Base-by-base conservation (phyloP, 2,888 invertebrate species). In the Amiota mariae region DNA sequence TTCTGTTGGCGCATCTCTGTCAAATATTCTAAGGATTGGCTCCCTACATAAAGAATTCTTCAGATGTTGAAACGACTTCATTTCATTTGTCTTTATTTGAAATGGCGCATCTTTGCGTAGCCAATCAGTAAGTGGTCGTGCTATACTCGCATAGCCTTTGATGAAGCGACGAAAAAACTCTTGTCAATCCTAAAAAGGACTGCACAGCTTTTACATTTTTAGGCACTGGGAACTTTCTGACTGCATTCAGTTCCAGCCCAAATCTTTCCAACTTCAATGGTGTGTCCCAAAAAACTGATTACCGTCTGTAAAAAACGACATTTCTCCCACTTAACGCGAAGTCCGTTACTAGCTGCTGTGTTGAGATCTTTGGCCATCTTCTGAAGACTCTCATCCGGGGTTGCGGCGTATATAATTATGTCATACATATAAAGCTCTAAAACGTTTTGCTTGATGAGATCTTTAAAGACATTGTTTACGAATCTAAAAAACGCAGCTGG, bases 401-500 rank as follows among this genome's bases (percentile, higher is more conserved):
- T 68, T 66, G n/a, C 51, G 48, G 76, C 73, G 6, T 64, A 70
- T 18, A 80, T 75, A 13, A 80, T 74, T 2, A 78, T 47, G 54
- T 80, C 77, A 47, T 78, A 78, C 20, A 79, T 12, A 57, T 79
- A 80, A 1, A 71, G 12, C 6, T 73, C 9, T 9, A 77, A 20
- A 2, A 75, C 51, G 11, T 70, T 59, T 59, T 77, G 24, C 11
- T 24, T 63, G 6, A 77, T 75, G 51, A 79, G 59, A 13, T 72
- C n/a, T 51, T 75, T 46, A 47, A 78, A 77, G 9, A 78, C 67
- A 12, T 13, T 36, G 8, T 77, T 75, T 1, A 77, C 72, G 54
- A 71, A 79, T 13, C 88, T 64, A 47, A 79, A 85, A 67, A 90
- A 89, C 24, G 24, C 24, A 24, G 24, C 24, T 24, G 24, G 24